These are phyloP conservation scores for Agonum fuliginosum DNA, from an alignment of 2,888 invertebrate genomes.

Conservation along the genomic window DNA sequence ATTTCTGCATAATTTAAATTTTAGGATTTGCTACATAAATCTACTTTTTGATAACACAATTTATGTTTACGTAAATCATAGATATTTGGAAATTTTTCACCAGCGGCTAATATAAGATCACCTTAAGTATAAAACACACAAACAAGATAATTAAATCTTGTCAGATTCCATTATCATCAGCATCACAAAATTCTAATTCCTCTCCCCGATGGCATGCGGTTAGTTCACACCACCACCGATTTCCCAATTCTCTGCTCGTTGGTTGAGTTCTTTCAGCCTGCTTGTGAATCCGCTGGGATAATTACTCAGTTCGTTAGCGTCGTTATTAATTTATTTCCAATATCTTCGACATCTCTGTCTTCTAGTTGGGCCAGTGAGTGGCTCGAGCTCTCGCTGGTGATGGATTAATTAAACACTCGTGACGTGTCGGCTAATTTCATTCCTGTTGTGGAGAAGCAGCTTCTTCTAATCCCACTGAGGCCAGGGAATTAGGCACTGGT, in stretches of 20 bases:
- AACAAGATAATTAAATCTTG: too few relatives aligned
- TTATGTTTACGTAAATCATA: too few relatives aligned
- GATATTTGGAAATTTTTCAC: too few relatives aligned
- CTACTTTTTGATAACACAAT: too few relatives aligned
- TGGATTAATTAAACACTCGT: conserved; percentile 55
- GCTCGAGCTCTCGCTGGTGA: too few relatives aligned
- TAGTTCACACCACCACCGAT: conserved; percentile 14
- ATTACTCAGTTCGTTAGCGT: conserved; percentile 48
- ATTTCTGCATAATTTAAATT: too few relatives aligned
- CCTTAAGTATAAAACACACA: too few relatives aligned
- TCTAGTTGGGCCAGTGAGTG: neutral
- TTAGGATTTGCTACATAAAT: too few relatives aligned
- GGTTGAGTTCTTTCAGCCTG: neutral
- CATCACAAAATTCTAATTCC: too few relatives aligned
- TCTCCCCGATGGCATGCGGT: neutral
- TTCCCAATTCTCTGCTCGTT: neutral
- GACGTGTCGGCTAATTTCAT: conserved; percentile 52
- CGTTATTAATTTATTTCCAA: conserved; percentile 55
- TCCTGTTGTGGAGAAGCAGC: conserved; percentile 7
- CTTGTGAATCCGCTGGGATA: conserved; percentile 7
- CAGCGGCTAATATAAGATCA: too few relatives aligned
- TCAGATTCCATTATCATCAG: too few relatives aligned
- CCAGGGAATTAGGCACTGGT: neutral
- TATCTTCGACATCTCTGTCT: conserved; percentile 34
- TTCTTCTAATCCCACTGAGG: neutral